These are phyloP conservation scores for Neoscelio sp. DNA, from an alignment of 2,888 invertebrate genomes.

Conservation along the genomic window DNA sequence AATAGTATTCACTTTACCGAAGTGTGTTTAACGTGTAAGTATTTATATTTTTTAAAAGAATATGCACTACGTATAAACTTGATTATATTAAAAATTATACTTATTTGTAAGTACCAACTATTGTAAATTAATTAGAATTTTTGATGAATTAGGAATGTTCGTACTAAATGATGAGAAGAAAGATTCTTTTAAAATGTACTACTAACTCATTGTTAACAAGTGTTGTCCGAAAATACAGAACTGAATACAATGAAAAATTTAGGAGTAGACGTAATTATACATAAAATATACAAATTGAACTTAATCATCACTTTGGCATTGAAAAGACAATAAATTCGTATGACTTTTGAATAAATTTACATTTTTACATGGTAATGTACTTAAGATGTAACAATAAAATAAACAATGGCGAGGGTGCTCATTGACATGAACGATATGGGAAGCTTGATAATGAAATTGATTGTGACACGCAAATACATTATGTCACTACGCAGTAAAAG, in stretches of 20 bases:
- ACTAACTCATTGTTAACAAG: no score
- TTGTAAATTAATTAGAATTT: no score
- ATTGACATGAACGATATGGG: conserved; percentile 24
- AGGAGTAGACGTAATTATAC: no score
- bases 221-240: no score
- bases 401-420: conserved; percentile 28
- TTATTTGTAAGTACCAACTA: no score
- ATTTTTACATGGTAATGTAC: conserved; percentile 10
- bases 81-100: no score
- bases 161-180: no score
- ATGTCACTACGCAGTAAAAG: conserved; percentile 7
- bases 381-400: conserved; percentile 9
- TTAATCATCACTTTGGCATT: conserved; percentile 9
- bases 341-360: conserved; percentile 12
- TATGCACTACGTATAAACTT: no score
- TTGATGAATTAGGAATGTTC: no score
- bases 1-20: conserved; percentile 96
- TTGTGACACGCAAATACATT: conserved; percentile 20
- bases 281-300: conserved; percentile 5
- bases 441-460: conserved; percentile 40
- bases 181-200: no score
- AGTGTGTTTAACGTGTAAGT: conserved; percentile 94
- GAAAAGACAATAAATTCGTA: conserved; percentile 11
- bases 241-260: no score
- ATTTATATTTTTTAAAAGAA: no score